Conservation (phyloP, 2,797 vertebrate species). For the Cheirogaleus major region DNA sequence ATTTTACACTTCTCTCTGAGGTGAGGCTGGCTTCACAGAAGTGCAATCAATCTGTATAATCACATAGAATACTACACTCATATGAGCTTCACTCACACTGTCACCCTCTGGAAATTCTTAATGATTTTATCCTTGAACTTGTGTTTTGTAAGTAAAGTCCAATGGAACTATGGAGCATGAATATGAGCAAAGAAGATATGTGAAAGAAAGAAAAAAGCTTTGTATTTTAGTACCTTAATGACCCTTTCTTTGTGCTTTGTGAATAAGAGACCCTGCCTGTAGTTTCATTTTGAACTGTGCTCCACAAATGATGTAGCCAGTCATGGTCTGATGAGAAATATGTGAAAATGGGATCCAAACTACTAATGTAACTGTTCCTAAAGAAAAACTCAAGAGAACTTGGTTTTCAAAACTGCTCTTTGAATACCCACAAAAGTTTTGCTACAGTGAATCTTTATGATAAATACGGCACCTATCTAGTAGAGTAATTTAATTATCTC, state of each 20-base stretch:
- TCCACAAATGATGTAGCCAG: conserved; percentile 11
- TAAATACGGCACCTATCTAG: conserved; percentile 78
- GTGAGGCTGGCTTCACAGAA: neutral
- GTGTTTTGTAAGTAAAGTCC: neutral
- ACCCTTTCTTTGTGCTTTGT: neutral
- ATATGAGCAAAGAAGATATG: neutral
- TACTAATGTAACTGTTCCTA: neutral
- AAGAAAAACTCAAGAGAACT: conserved; percentile 47
- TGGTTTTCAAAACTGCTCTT: conserved; percentile 64
- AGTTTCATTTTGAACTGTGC: conserved; percentile 11
- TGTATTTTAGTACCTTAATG: neutral
- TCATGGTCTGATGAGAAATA: conserved; percentile 16
- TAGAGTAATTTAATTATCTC: conserved; percentile 79
- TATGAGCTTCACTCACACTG: neutral
- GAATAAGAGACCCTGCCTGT: neutral
- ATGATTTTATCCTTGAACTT: conserved; percentile 40
- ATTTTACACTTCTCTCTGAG: neutral
- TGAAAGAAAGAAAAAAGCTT: neutral
- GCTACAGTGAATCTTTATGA: conserved; percentile 73
- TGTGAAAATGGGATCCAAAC: conserved; percentile 37
- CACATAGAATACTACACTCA: neutral
- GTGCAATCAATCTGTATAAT: neutral
- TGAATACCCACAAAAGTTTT: conserved; percentile 67
- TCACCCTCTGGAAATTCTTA: neutral
- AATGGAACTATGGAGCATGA: neutral